These are phyloP conservation scores for Oncopodura yosiiana DNA, from an alignment of 1,140 invertebrate genomes.

Conservation along the genomic window DNA sequence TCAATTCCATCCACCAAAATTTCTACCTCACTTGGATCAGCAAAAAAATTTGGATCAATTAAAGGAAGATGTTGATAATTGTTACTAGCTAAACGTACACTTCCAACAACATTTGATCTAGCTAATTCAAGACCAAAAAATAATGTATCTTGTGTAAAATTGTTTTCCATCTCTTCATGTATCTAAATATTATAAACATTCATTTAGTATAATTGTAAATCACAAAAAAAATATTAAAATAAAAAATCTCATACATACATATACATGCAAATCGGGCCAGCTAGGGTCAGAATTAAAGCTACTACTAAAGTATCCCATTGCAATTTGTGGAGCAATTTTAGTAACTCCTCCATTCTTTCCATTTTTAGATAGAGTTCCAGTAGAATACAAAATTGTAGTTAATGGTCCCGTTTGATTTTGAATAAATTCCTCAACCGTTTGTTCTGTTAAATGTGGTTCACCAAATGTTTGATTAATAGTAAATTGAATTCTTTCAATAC, in stretches of 20 bases:
- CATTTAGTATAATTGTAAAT: too few relatives aligned
- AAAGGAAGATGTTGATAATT: conserved; percentile 45
- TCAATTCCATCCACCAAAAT: conserved; percentile 37
- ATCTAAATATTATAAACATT: too few relatives aligned
- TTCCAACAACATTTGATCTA: conserved; percentile 31
- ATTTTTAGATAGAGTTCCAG: too few relatives aligned
- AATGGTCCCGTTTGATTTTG: conserved; percentile 10
- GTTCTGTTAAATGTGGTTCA: neutral
- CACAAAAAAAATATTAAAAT: too few relatives aligned
- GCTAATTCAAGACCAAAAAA: conserved; percentile 11
- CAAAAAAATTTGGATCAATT: conserved; percentile 45
- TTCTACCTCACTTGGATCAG: conserved; percentile 33
- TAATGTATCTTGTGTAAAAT: conserved; percentile 1
- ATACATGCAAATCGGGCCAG: conserved; percentile 15
- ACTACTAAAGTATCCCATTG: conserved; percentile 14
- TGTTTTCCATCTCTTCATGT: neutral
- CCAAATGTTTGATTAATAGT: conserved; percentile 12
- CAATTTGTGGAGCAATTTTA: conserved; percentile 9
- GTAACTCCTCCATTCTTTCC: too few relatives aligned
- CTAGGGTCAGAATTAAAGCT: neutral
- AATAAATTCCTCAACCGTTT: conserved; percentile 9
- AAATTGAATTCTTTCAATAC: conserved; percentile 1
- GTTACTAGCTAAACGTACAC: conserved; percentile 36
- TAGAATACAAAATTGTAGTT: neutral
- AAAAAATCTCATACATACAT: neutral